phyloP scores from a whole-genome alignment of 2,888 invertebrate species.

The Hirtodrosophila histrioides region DNA sequence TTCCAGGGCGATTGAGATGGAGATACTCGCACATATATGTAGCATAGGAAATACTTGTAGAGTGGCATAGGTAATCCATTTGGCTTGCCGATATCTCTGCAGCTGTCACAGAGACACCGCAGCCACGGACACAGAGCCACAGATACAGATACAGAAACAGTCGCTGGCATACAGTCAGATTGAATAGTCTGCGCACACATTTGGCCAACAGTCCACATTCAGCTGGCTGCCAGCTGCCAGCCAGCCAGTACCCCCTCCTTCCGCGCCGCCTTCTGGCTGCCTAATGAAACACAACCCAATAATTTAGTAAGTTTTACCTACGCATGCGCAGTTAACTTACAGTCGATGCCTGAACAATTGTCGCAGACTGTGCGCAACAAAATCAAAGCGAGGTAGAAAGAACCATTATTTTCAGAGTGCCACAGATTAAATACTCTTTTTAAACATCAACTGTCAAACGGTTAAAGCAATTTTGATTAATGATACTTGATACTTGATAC shows the following conservation, averaged over 20 bases:
- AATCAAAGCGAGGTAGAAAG: slow-evolving; percentile 4
- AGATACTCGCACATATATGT: slow-evolving; percentile 8
- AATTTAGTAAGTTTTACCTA: slow-evolving; percentile 77
- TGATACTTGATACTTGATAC: too few species aligned
- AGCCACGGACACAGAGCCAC: slow-evolving; percentile 6
- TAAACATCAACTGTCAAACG: too few species aligned
- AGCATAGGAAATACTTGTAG: slow-evolving; percentile 24
- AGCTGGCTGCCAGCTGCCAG: slow-evolving; percentile 31
- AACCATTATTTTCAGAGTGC: not conserved
- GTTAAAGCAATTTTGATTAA: too few species aligned
- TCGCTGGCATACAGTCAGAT: slow-evolving; percentile 47
- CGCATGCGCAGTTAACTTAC: slow-evolving; percentile 74
- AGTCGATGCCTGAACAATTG: slow-evolving; percentile 57
- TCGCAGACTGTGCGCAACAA: slow-evolving; percentile 32
- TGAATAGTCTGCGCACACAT: slow-evolving; percentile 67
- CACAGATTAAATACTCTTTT: slow-evolving; percentile 26
- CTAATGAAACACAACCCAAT: slow-evolving; percentile 77
- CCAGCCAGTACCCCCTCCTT: slow-evolving; percentile 22
- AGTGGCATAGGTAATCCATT: slow-evolving; percentile 67
- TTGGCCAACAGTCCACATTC: slow-evolving; percentile 39
- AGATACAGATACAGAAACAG: too few species aligned
- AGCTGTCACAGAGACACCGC: slow-evolving; percentile 63
- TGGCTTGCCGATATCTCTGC: slow-evolving; percentile 71
- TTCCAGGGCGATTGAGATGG: slow-evolving; percentile 58
- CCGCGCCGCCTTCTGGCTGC: slow-evolving; percentile 58